A percentile compares a stretch with the other conserved stretches of the same genome.
phyloP scores from a whole-genome alignment of 2,797 vertebrate species.

The Meriones psammophilus region DNA sequence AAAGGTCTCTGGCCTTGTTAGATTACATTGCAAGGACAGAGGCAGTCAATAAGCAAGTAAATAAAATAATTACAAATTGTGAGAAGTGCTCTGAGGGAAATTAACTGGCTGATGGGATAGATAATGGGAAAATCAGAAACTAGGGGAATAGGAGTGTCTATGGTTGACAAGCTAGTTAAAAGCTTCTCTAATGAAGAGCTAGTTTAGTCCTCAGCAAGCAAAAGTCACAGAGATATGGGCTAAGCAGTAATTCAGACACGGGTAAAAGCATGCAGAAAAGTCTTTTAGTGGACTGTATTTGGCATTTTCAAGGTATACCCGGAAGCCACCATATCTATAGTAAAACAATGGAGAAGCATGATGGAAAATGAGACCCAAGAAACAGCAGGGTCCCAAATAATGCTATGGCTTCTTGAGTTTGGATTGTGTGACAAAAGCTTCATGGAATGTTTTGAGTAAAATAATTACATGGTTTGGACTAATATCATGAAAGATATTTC shows the following conservation, averaged over 20 bases:
- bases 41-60: constrained; percentile 56
- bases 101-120: constrained; percentile 33
- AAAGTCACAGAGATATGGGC: background rate
- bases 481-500: background rate
- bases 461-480: background rate
- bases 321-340: background rate
- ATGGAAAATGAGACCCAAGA: background rate
- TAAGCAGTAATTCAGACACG: background rate
- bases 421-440: constrained; percentile 6
- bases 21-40: constrained; percentile 19
- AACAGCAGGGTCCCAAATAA: background rate
- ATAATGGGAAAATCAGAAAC: background rate
- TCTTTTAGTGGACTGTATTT: background rate
- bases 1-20: constrained; percentile 7
- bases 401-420: background rate
- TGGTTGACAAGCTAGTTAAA: constrained; percentile 6
- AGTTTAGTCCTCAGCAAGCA: background rate
- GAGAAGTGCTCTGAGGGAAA: constrained; percentile 8
- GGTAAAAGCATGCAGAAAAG: background rate
- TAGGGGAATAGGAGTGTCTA: background rate
- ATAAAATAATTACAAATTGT: constrained; percentile 46
- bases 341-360: background rate
- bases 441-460: constrained; percentile 38
- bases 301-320: background rate
- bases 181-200: constrained; percentile 11